Evolutionary conservation across 2,797 vertebrate species (phyloP), one percentile per base, ranked within the genome.

Genomic region (Crenichthys baileyi): DNA sequence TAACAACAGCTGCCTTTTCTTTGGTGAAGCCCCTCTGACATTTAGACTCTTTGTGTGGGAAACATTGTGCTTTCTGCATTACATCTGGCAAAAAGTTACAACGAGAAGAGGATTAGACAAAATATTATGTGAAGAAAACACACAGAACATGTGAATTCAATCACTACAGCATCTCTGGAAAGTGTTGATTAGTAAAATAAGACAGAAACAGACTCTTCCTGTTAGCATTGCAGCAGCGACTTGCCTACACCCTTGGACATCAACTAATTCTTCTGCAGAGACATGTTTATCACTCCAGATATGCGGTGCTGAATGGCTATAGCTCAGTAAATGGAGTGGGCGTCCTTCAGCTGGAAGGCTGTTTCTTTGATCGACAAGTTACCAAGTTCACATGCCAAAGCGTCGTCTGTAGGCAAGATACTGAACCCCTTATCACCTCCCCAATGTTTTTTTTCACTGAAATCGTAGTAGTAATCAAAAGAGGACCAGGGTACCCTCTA

Each of bases 171-270:
- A 26, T 46, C 2, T 70, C 41, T 26, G 67, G 67, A 13, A 70
- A 24, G 67, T 70, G 39, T 70, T 70, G 67, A 46, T 70, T 70
- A 12, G 63, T 9, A 22, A 39, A 41, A 22, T 20, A 16, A 31
- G 55, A 60, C 56, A 74, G 55, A 74, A 74, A 60, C 72, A 46
- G 55, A 26, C n/a, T 71, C 70, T 48, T 51, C 70, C 70, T 31
- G n/a, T 48, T 16, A 51, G 44, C 46, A 29, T 22, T 74, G 56
- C 24, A 46, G 39, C 55, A 46, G 55, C 5, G 7, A 16, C 5
- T 11, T 29, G 56, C 36, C 41, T 7, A n/a, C 72, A 60, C 72
- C 60, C 41, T 44, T 46, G 55, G 36, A 74, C 72, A 60, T 60
- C 29, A 74, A 60, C 39, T 50, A 51, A 31, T 71, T 55, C 70